A percentile compares a stretch with the other conserved stretches of the same genome.
phyloP scores from a whole-genome alignment of 2,888 invertebrate species.

The Isotomurus palustris region DNA sequence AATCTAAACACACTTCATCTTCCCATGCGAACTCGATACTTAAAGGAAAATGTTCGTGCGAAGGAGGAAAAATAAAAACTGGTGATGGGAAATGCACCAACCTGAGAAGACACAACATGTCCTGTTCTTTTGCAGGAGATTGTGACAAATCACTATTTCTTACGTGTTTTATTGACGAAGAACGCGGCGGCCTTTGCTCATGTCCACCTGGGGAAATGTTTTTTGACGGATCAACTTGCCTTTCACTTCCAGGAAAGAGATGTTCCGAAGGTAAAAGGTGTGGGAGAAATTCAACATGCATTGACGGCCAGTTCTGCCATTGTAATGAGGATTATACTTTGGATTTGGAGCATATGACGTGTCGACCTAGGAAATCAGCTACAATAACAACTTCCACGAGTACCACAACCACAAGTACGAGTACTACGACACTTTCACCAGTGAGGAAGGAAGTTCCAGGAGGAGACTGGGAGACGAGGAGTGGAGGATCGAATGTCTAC shows the following conservation, averaged over 20 bases:
- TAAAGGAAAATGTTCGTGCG: slow-evolving; percentile 8
- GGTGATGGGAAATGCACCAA: slow-evolving; percentile 4
- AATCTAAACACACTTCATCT: too few species aligned
- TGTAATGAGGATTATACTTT: slow-evolving; percentile 3
- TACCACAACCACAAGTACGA: too few species aligned
- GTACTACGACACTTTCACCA: too few species aligned
- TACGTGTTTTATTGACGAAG: slow-evolving; percentile 13
- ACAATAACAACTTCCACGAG: too few species aligned
- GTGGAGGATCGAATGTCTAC: not conserved
- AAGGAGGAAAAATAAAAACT: not conserved
- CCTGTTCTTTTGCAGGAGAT: slow-evolving; percentile 10
- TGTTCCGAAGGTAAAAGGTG: slow-evolving; percentile 8
- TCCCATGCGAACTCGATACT: not conserved
- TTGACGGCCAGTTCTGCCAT: slow-evolving; percentile 12
- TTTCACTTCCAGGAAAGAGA: slow-evolving; percentile 6
- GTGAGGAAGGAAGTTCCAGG: too few species aligned
- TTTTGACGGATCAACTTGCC: slow-evolving; percentile 11
- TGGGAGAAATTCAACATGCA: slow-evolving; percentile 9
- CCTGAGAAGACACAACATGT: slow-evolving; percentile 5
- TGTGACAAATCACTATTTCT: slow-evolving; percentile 10
- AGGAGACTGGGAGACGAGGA: not conserved
- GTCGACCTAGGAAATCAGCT: too few species aligned
- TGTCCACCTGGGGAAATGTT: slow-evolving; percentile 15
- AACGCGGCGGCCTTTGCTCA: slow-evolving; percentile 7
- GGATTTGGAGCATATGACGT: too few species aligned